Evolutionary conservation across 2,113 vertebrate species (phyloP).

Genomic region (Maccullochella peelii): DNA sequence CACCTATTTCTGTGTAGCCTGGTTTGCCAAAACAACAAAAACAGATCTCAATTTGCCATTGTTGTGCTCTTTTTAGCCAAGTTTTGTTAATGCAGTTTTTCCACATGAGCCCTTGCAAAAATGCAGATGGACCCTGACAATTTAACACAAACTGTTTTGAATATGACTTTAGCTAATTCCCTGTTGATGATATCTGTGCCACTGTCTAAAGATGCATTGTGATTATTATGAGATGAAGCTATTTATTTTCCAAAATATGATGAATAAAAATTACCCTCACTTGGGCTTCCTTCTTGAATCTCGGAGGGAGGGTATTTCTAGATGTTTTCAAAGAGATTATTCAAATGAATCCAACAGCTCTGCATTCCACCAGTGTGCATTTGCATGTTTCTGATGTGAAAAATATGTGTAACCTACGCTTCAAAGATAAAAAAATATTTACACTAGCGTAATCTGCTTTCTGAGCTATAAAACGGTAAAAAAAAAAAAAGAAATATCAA

Average conservation of each 20-base stretch:
- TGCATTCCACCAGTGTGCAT: constrained; percentile 40
- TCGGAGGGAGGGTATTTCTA: constrained; percentile 32
- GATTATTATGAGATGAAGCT: constrained; percentile 59
- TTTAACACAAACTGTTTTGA: constrained; percentile 56
- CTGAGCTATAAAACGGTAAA: background rate
- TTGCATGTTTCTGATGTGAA: constrained; percentile 67
- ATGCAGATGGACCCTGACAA: constrained; percentile 50
- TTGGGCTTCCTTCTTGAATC: constrained; percentile 56
- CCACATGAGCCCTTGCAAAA: constrained; percentile 62
- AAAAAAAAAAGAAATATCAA: constrained; percentile 3
- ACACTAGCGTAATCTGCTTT: constrained; percentile 1
- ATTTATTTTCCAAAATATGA: constrained; percentile 70
- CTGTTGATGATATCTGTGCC: constrained; percentile 45
- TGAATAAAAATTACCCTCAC: constrained; percentile 74
- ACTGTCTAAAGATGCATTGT: constrained; percentile 62
- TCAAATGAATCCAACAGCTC: constrained; percentile 49
- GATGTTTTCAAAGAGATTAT: constrained; percentile 61
- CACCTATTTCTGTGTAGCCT: background rate
- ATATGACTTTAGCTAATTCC: constrained; percentile 45
- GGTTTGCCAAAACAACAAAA: constrained; percentile 8
- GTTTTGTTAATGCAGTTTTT: constrained; percentile 45
- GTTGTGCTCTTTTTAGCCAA: constrained; percentile 24
- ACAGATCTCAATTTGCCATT: constrained; percentile 19
- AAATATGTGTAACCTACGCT: constrained; percentile 21
- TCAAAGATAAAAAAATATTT: constrained; percentile 39